Percentiles rank a stretch among this genome's conserved stretches.
phyloP scores from a whole-genome alignment of 1,140 invertebrate genomes.

The Eufriesea mexicana region DNA sequence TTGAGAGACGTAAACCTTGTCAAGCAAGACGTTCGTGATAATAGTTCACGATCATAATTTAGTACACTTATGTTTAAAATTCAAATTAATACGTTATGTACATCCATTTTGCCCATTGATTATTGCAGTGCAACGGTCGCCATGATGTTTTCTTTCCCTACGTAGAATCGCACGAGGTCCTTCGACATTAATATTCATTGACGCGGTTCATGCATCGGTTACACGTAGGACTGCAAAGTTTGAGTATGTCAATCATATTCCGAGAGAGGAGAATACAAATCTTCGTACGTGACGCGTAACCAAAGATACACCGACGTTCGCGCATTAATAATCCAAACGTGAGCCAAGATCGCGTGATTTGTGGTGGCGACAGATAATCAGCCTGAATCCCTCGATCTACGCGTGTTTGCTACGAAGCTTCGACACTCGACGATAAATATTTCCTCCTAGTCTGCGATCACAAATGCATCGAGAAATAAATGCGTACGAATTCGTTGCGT shows the following conservation, averaged over 20 bases:
- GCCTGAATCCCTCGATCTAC: conserved; percentile 9
- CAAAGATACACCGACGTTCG: conserved; percentile 17
- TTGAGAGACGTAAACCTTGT: too few relatives aligned
- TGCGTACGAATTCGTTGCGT: too few relatives aligned
- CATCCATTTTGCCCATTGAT: not conserved
- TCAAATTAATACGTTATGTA: too few relatives aligned
- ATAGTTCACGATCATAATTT: too few relatives aligned
- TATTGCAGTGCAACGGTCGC: too few relatives aligned
- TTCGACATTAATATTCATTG: not conserved
- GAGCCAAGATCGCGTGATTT: conserved; percentile 17
- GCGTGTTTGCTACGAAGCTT: not conserved
- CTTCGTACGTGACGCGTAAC: conserved; percentile 4
- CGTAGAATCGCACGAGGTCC: not conserved
- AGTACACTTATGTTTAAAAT: too few relatives aligned
- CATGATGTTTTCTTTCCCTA: not conserved
- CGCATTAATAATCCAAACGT: conserved; percentile 14
- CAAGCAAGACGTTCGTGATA: too few relatives aligned
- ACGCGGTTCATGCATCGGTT: not conserved
- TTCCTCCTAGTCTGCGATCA: not conserved
- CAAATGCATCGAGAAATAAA: not conserved
- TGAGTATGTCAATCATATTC: conserved; percentile 8
- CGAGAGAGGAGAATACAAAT: not conserved
- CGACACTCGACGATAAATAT: not conserved
- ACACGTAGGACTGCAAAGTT: not conserved
- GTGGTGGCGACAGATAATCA: conserved; percentile 9